Percentiles rank a stretch among this genome's conserved stretches.
phyloP scores from a whole-genome alignment of 2,113 vertebrate genomes.

The Oceanites oceanicus region DNA sequence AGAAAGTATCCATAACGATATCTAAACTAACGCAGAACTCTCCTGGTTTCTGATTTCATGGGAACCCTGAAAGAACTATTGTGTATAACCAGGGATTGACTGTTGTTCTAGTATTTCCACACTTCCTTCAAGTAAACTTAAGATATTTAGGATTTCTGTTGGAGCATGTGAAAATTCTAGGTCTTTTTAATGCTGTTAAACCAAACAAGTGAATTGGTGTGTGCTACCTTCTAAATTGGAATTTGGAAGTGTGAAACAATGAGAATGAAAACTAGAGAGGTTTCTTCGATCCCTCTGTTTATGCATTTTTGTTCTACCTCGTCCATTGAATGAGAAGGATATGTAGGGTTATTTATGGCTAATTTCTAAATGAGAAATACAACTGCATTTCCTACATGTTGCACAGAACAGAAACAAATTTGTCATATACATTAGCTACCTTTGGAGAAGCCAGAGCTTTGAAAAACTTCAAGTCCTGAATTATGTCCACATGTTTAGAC shows the following conservation, averaged over 20 bases:
- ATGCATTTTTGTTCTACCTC: not conserved
- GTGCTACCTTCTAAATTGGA: not conserved
- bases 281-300: not conserved
- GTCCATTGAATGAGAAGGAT: not conserved
- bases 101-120: not conserved
- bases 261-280: not conserved
- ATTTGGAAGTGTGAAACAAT: not conserved
- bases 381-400: not conserved
- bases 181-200: not conserved
- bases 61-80: not conserved
- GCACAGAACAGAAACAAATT: not conserved
- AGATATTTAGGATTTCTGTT: not conserved
- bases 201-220: not conserved
- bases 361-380: not conserved
- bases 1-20: not conserved
- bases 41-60: not conserved
- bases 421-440: conserved; percentile 24
- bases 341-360: not conserved
- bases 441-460: conserved; percentile 71
- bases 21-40: not conserved
- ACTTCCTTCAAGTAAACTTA: not conserved
- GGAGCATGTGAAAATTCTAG: not conserved
- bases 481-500: not conserved
- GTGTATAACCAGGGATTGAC: not conserved
- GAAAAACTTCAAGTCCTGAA: conserved; percentile 71